Base-by-base conservation (phyloP, 2,113 vertebrate genomes). In the Rissa tridactyla region DNA sequence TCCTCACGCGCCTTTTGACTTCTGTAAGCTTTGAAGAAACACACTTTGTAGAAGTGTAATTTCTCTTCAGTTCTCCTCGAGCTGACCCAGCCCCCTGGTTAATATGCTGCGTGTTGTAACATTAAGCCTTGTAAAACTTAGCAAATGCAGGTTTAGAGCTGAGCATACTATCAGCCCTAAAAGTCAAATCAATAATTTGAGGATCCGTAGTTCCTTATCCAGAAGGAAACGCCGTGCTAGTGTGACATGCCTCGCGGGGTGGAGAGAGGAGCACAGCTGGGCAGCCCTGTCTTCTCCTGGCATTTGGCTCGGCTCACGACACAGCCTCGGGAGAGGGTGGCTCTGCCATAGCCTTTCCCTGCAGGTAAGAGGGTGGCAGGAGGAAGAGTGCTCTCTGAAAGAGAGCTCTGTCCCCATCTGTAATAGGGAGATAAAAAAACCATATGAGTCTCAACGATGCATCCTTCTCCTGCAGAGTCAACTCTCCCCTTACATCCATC, bases 171-270 rank as follows among this genome's bases (percentile, higher is more conserved):
- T 92, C 64, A 79, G 57, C 57, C 52, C 51, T 76, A 58, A 25
- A 95, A 94, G 93, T 93, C 70, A 91, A 94, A 92, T 95, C 91
- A 84, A 20, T 97, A 92, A 83, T 82, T 92, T 68, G 89, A 90
- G 81, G 90, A 90, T 62, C 32, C 72, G 69, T 76, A 76, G 70
- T 62, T 94, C 47, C 51, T 92, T 88, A 76, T 75, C 83, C 80
- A 86, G 30, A n/a, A 93, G 60, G 91, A 97, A 80, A 44, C 10
- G 6, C 61, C 3, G 0, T 80, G 68, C 62, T 88, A 52, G 18
- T 88, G 61, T 0, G 4, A 68, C 89, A 47, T 2, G 14, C 64
- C 76, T 96, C 2, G 3, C 5, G 15, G 79, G 42, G 71, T 85
- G 83, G 82, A 62, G 82, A 22, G 84, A 44, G 42, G 15, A 36